Percentiles rank a stretch among this genome's conserved stretches.
These are phyloP conservation scores for Loripinus fragilis DNA, from an alignment of 2,888 invertebrate species.

Conservation along the genomic window DNA sequence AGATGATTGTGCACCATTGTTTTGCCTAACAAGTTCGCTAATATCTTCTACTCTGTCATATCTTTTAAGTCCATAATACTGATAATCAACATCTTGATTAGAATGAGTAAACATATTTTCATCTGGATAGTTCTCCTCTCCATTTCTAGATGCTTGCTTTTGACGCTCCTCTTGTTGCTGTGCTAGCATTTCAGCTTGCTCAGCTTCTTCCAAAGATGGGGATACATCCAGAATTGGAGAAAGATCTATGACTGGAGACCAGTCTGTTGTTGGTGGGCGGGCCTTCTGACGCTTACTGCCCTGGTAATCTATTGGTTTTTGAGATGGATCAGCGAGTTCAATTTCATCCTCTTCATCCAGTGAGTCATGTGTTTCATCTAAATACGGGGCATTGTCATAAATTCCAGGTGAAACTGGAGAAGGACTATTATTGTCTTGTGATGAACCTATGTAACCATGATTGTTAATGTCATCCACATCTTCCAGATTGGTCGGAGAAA, in stretches of 20 bases:
- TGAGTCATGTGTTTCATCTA: constrained; percentile 64
- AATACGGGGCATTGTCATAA: constrained; percentile 72
- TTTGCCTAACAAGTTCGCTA: constrained; percentile 70
- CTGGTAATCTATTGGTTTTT: constrained; percentile 81
- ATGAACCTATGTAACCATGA: constrained; percentile 61
- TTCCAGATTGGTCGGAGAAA: constrained; percentile 79
- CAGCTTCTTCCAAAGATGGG: constrained; percentile 83
- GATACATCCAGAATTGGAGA: constrained; percentile 84
- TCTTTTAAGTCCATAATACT: constrained; percentile 72
- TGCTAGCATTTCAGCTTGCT: constrained; percentile 81
- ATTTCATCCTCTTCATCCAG: constrained; percentile 66
- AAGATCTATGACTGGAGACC: constrained; percentile 84
- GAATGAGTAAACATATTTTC: constrained; percentile 50
- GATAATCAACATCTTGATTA: constrained; percentile 58
- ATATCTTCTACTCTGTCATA: constrained; percentile 80
- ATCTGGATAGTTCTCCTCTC: constrained; percentile 62
- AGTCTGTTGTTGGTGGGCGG: constrained; percentile 81
- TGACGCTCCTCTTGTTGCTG: constrained; percentile 76
- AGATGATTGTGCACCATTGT: constrained; percentile 38
- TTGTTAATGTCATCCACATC: constrained; percentile 37
- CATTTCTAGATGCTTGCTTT: constrained; percentile 70
- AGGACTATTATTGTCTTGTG: constrained; percentile 69
- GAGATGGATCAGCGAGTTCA: constrained; percentile 79
- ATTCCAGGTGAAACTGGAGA: constrained; percentile 78
- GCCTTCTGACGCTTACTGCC: constrained; percentile 81